phyloP scores from a whole-genome alignment of 2,888 invertebrate species.

The Cephalotes varians region DNA sequence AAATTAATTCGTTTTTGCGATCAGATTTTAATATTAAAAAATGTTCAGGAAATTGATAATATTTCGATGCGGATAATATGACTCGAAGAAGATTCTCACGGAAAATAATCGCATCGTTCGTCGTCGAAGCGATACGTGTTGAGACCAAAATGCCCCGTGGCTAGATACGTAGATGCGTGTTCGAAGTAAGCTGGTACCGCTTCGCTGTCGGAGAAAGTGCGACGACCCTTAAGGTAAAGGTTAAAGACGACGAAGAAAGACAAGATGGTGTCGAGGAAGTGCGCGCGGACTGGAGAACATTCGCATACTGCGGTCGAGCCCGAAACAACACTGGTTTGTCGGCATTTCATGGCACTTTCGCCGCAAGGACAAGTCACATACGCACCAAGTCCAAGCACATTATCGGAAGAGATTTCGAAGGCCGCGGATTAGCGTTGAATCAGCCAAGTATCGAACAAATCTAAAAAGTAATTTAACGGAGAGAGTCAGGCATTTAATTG shows the following conservation, averaged over 20 bases:
- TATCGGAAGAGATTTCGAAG: conserved; percentile 6
- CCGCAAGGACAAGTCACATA: conserved; percentile 45
- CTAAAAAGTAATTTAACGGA: background rate
- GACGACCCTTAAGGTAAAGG: conserved; percentile 83
- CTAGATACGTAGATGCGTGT: conserved; percentile 59
- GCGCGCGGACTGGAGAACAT: conserved; percentile 14
- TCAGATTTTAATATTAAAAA: background rate
- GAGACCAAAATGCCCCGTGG: conserved; percentile 72
- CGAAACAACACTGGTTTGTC: conserved; percentile 48
- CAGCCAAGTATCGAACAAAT: background rate
- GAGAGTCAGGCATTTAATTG: background rate
- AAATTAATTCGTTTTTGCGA: background rate
- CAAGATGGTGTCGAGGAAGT: conserved; percentile 45
- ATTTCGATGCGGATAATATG: background rate
- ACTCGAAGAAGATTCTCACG: background rate
- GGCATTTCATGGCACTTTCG: conserved; percentile 52
- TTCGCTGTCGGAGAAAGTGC: conserved; percentile 82
- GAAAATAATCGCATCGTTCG: conserved; percentile 59
- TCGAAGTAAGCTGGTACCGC: conserved; percentile 72
- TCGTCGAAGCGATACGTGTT: conserved; percentile 55
- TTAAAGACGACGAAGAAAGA: conserved; percentile 79
- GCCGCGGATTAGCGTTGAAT: background rate
- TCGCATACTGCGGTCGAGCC: conserved; percentile 41
- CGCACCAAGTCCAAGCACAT: conserved; percentile 8
- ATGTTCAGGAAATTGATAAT: background rate